These are phyloP conservation scores for Butorides virescens DNA, from an alignment of 2,113 vertebrate genomes.

Conservation along the genomic window DNA sequence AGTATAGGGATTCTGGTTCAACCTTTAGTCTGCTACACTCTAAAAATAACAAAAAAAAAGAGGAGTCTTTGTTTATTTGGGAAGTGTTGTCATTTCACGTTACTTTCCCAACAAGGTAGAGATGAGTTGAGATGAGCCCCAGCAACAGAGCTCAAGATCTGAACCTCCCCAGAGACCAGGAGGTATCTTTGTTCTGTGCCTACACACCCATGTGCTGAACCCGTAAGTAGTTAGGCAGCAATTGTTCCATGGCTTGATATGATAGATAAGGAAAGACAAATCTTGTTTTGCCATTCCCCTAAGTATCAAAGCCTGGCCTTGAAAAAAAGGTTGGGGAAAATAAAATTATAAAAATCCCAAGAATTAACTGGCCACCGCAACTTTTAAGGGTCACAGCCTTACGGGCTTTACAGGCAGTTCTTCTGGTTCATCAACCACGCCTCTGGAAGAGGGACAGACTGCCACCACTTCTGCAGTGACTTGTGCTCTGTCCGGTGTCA, in stretches of 20 bases:
- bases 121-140: neutral
- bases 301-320: neutral
- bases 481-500: neutral
- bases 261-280: neutral
- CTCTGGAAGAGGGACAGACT: neutral
- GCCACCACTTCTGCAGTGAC: neutral
- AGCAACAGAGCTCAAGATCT: neutral
- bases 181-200: neutral
- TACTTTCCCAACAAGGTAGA: neutral
- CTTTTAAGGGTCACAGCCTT: neutral
- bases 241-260: neutral
- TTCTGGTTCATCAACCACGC: neutral
- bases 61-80: neutral
- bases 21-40: neutral
- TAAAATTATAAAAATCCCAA: neutral
- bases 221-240: neutral
- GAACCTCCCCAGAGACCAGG: neutral
- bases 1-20: neutral
- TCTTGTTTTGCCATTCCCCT: neutral
- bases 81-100: slow-evolving; percentile 4
- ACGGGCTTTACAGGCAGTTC: neutral
- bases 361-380: neutral
- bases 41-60: neutral
- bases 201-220: neutral
- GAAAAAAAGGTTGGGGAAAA: neutral